These are phyloP conservation scores for Aleiodes testaceus DNA, from an alignment of 2,888 invertebrate species.

Conservation along the genomic window DNA sequence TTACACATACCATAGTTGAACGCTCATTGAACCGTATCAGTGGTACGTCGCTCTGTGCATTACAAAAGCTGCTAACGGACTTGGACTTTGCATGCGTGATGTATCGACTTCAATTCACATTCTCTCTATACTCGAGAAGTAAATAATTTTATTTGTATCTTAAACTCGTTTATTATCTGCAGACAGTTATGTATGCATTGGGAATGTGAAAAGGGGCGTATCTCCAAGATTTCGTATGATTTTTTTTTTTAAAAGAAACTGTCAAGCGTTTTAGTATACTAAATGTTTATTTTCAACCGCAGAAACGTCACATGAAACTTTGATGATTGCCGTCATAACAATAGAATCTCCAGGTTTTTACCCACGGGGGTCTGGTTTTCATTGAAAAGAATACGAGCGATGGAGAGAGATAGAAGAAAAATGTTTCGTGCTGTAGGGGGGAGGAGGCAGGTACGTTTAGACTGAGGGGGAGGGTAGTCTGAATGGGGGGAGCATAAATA, in stretches of 20 bases:
- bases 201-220: too few relatives aligned
- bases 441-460: conserved; percentile 35
- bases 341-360: background rate
- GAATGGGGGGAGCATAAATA: conserved; percentile 50
- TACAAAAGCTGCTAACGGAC: conserved; percentile 33
- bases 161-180: conserved; percentile 24
- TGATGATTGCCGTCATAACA: conserved; percentile 23
- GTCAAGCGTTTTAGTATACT: too few relatives aligned
- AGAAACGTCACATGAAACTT: background rate
- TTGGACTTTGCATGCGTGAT: conserved; percentile 21
- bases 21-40: conserved; percentile 39
- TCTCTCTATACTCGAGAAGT: background rate
- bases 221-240: too few relatives aligned
- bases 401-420: conserved; percentile 36
- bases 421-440: conserved; percentile 42
- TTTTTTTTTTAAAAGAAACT: background rate
- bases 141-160: conserved; percentile 22
- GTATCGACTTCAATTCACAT: background rate
- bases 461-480: conserved; percentile 2
- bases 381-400: conserved; percentile 34
- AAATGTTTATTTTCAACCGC: background rate
- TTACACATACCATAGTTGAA: conserved; percentile 13
- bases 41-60: conserved; percentile 32
- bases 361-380: conserved; percentile 1
- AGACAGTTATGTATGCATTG: conserved; percentile 19